These are phyloP conservation scores for Vespertilio murinus DNA, from an alignment of 2,797 vertebrate genomes.

Conservation along the genomic window DNA sequence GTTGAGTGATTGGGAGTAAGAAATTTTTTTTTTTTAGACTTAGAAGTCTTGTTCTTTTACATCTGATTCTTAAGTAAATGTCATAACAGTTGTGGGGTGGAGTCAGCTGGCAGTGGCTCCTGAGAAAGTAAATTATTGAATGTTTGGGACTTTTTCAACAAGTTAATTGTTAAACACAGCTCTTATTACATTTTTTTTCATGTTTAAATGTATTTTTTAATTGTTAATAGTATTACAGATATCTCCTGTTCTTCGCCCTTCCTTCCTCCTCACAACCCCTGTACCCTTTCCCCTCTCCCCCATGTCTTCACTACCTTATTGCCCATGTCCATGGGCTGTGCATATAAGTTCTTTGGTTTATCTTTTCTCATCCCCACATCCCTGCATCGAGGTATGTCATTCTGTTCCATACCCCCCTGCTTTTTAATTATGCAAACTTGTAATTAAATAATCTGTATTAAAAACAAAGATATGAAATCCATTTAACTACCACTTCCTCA, in stretches of 20 bases:
- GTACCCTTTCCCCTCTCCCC: no score
- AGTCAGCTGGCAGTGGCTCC: background rate
- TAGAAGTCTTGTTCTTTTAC: background rate
- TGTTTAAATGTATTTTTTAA: no score
- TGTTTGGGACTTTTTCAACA: background rate
- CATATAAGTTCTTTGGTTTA: no score
- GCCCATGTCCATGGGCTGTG: no score
- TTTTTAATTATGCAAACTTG: background rate
- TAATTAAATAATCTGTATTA: constrained; percentile 1
- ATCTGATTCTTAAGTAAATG: constrained; percentile 45
- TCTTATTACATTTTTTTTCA: background rate
- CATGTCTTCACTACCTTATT: no score
- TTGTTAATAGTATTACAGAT: no score
- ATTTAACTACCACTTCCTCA: background rate
- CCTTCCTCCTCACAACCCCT: no score
- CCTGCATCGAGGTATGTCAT: no score
- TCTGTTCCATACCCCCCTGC: no score
- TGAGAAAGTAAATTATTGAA: background rate
- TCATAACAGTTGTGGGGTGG: background rate
- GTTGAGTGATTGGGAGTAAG: background rate
- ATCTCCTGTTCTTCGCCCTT: no score
- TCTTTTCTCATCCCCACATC: no score
- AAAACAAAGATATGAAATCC: background rate
- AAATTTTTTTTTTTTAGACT: background rate
- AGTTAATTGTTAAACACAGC: background rate